These are phyloP conservation scores for Rhyacophila evoluta DNA, from an alignment of 2,888 invertebrate genomes.

Conservation along the genomic window DNA sequence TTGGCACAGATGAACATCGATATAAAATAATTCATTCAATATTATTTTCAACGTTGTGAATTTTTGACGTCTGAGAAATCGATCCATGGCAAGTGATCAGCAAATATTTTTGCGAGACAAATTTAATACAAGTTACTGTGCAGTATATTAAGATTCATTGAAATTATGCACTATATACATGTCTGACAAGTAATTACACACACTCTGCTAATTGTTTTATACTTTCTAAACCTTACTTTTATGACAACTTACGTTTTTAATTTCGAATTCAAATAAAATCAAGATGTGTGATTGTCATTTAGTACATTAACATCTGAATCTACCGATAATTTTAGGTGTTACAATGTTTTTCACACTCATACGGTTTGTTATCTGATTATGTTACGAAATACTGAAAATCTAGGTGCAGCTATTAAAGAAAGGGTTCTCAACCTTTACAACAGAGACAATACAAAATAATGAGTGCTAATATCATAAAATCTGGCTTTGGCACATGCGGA, in stretches of 20 bases:
- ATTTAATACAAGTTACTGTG: neutral
- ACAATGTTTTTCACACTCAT: neutral
- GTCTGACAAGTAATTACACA: neutral
- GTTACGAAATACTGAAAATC: neutral
- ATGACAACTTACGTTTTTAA: constrained; percentile 1
- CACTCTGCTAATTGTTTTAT: neutral
- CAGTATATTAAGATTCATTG: neutral
- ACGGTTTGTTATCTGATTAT: neutral
- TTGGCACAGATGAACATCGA: constrained; percentile 20
- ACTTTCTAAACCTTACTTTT: neutral
- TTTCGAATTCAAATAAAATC: neutral
- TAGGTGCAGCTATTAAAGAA: neutral
- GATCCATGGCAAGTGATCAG: neutral
- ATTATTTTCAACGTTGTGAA: neutral
- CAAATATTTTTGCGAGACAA: neutral
- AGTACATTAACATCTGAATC: constrained; percentile 14
- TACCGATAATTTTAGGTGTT: neutral
- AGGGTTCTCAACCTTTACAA: neutral
- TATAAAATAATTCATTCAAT: neutral
- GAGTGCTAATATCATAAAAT: too few relatives aligned
- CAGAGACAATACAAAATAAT: too few relatives aligned
- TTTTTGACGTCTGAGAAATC: neutral
- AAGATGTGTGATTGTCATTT: constrained; percentile 7
- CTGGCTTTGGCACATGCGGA: too few relatives aligned
- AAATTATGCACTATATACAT: neutral